Conservation (phyloP, 1,140 invertebrate species). For the Trachymyrmex septentrionalis region DNA sequence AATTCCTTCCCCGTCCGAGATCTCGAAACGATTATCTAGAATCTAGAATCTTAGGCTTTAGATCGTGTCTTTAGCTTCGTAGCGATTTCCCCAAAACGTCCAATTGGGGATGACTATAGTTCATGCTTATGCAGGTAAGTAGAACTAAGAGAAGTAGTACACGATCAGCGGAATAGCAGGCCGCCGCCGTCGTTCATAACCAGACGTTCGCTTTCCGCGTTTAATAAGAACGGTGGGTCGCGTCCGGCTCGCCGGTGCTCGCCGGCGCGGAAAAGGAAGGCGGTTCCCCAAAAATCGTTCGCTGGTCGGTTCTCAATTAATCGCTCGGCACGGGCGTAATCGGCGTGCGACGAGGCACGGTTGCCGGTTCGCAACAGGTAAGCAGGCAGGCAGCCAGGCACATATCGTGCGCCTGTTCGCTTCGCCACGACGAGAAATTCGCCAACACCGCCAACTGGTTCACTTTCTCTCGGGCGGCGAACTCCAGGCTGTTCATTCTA, state of each 20-base stretch:
- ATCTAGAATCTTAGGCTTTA: background rate
- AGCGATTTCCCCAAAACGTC: background rate
- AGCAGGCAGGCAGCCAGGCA: slow-evolving; percentile 7
- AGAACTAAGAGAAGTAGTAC: slow-evolving; percentile 11
- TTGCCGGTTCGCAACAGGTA: slow-evolving; percentile 76
- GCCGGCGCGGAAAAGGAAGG: slow-evolving; percentile 39
- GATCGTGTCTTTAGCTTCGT: background rate
- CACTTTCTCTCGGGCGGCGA: slow-evolving; percentile 84
- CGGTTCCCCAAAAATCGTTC: slow-evolving; percentile 65
- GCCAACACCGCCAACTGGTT: slow-evolving; percentile 84
- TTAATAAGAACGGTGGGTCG: background rate
- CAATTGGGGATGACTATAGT: background rate
- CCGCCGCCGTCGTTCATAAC: background rate
- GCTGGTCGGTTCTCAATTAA: slow-evolving; percentile 60
- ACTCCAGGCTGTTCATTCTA: slow-evolving; percentile 71
- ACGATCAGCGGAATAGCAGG: background rate
- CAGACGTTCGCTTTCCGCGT: slow-evolving; percentile 18
- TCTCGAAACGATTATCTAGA: too few species aligned
- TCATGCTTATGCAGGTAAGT: background rate
- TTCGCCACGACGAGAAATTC: slow-evolving; percentile 77
- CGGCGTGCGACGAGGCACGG: slow-evolving; percentile 54
- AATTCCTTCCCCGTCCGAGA: too few species aligned
- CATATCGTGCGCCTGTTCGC: slow-evolving; percentile 61
- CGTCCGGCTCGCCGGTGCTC: background rate
- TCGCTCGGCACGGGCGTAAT: background rate